These are phyloP conservation scores for Blastomussa wellsi DNA, from an alignment of 92 coral and sea anemone species.

Conservation along the genomic window DNA sequence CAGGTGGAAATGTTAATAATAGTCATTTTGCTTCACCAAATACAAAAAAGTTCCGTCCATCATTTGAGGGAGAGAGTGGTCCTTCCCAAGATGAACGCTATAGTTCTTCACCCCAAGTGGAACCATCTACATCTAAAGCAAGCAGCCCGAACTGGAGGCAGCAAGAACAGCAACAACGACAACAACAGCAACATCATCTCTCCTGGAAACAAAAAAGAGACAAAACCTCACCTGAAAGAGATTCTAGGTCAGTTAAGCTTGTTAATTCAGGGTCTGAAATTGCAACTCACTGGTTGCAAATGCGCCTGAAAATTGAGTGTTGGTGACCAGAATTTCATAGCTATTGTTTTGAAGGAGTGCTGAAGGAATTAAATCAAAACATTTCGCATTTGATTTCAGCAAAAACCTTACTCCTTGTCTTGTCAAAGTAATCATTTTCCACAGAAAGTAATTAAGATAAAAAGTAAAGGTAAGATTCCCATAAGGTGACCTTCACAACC, in stretches of 20 bases:
- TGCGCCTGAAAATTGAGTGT: too few species aligned
- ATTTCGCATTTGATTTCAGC: too few species aligned
- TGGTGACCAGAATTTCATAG: too few species aligned
- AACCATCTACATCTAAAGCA: slow-evolving; percentile 9
- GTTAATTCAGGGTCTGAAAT: too few species aligned
- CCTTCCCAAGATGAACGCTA: slow-evolving; percentile 27
- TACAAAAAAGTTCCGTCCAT: slow-evolving; percentile 69
- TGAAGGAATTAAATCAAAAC: too few species aligned
- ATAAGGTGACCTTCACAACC: too few species aligned
- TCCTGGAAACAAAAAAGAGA: slow-evolving; percentile 8
- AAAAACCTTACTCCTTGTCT: too few species aligned
- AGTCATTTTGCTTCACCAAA: slow-evolving; percentile 40
- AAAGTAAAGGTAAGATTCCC: too few species aligned
- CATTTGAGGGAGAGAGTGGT: slow-evolving; percentile 53
- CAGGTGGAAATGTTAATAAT: slow-evolving; percentile 61
- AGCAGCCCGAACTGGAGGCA: slow-evolving; percentile 6
- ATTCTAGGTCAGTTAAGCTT: slow-evolving; percentile 22
- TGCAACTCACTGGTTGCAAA: too few species aligned
- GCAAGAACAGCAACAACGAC: background rate
- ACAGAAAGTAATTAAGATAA: too few species aligned
- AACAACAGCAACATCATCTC: slow-evolving; percentile 20
- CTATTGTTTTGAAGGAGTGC: too few species aligned
- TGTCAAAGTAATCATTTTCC: too few species aligned
- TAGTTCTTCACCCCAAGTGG: slow-evolving; percentile 1
- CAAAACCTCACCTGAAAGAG: slow-evolving; percentile 22